A percentile compares a stretch with the other conserved stretches of the same genome.
These are phyloP conservation scores for Theristicus caerulescens DNA, from an alignment of 2,113 vertebrate species.

Conservation along the genomic window DNA sequence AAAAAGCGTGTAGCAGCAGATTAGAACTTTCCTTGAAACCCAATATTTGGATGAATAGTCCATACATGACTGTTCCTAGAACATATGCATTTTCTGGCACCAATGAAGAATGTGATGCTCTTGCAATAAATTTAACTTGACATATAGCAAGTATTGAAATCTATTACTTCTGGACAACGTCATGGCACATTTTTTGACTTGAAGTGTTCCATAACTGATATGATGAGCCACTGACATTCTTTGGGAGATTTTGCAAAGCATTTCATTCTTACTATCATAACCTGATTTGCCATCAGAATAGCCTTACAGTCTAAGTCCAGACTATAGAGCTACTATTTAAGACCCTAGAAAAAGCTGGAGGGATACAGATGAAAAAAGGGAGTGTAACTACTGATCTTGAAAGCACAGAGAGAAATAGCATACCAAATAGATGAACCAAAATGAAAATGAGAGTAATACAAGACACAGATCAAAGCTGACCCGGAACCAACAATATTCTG, in stretches of 20 bases:
- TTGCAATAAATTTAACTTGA: not conserved
- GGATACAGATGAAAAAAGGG: not conserved
- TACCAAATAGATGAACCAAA: not conserved
- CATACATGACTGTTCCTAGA: not conserved
- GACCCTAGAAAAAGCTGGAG: not conserved
- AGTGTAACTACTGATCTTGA: not conserved
- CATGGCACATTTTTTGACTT: not conserved
- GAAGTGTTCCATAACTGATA: not conserved
- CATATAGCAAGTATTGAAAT: not conserved
- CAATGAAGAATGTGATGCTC: not conserved
- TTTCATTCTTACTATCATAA: not conserved
- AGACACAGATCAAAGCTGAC: not conserved
- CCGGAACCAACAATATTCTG: not conserved
- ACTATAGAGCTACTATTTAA: not conserved
- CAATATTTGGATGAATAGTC: not conserved
- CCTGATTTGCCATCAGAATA: not conserved
- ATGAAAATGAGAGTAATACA: conserved; percentile 13
- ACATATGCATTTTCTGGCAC: not conserved
- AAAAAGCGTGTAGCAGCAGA: not conserved
- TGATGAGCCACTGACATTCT: not conserved
- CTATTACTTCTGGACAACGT: not conserved
- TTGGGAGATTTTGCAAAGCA: not conserved
- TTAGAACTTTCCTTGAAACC: not conserved
- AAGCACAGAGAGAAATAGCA: not conserved
- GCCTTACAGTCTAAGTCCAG: not conserved